Evolutionary conservation across 2,113 vertebrate species (phyloP).

Genomic region (Sisor rabdophorus): DNA sequence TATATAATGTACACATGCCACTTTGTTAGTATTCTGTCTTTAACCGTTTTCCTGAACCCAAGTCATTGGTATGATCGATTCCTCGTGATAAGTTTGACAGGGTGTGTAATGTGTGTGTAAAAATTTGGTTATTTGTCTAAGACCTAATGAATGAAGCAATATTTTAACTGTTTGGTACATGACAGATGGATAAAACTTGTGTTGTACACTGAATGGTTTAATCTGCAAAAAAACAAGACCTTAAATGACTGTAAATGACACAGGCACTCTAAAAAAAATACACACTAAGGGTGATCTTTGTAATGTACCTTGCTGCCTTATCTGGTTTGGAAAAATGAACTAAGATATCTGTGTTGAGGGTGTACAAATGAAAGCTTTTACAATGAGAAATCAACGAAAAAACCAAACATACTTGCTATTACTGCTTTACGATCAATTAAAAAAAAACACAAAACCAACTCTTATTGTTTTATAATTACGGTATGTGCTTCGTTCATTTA

Average conservation of each 20-base stretch:
- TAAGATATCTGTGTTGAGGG: constrained; percentile 56
- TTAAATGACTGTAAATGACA: neutral
- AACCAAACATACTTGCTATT: constrained; percentile 66
- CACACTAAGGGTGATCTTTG: constrained; percentile 20
- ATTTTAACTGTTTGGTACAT: constrained; percentile 9
- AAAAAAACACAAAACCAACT: constrained; percentile 53
- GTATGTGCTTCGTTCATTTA: neutral
- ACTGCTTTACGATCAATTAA: constrained; percentile 69
- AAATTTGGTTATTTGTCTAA: neutral
- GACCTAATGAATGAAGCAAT: constrained; percentile 5
- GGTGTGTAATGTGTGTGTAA: neutral
- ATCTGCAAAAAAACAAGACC: neutral
- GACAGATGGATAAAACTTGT: constrained; percentile 1
- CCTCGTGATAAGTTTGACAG: constrained; percentile 7
- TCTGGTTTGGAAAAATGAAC: constrained; percentile 54
- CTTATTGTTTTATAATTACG: neutral
- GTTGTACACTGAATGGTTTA: constrained; percentile 6
- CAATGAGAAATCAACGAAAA: constrained; percentile 51
- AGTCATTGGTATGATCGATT: constrained; percentile 42
- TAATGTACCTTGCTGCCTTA: constrained; percentile 62
- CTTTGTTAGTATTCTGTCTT: constrained; percentile 28
- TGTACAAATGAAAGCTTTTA: constrained; percentile 56
- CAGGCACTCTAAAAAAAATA: neutral
- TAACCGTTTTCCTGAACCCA: constrained; percentile 25
- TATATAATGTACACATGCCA: constrained; percentile 29